These are phyloP conservation scores for Macroglossus sobrinus DNA, from an alignment of 2,113 vertebrate genomes.

Conservation along the genomic window DNA sequence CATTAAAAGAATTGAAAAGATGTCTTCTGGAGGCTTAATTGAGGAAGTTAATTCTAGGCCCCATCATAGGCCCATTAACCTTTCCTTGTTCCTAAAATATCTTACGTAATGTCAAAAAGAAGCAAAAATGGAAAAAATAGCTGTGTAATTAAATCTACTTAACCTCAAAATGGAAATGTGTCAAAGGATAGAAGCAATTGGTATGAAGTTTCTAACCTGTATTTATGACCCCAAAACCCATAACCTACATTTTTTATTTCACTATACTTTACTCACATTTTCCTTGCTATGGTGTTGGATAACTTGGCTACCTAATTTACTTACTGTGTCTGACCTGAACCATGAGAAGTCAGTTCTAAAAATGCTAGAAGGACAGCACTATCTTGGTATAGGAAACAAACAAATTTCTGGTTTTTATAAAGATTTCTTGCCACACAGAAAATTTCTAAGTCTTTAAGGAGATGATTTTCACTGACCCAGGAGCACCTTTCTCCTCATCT, in stretches of 20 bases:
- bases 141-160: slow-evolving; percentile 75
- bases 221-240: slow-evolving; percentile 73
- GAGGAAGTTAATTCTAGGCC: slow-evolving; percentile 72
- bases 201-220: slow-evolving; percentile 66
- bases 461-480: neutral
- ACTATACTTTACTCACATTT: neutral
- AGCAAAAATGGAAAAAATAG: slow-evolving; percentile 71
- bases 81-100: slow-evolving; percentile 80
- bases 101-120: slow-evolving; percentile 70
- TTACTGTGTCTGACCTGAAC: neutral
- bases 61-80: slow-evolving; percentile 69
- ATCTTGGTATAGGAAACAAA: neutral
- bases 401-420: neutral
- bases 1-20: slow-evolving; percentile 69
- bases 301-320: neutral
- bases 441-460: neutral
- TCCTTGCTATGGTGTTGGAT: neutral
- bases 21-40: slow-evolving; percentile 73
- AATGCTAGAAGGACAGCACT: neutral
- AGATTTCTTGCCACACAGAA: neutral
- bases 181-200: slow-evolving; percentile 73
- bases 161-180: slow-evolving; percentile 79
- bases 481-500: neutral
- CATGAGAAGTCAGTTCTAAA: neutral
- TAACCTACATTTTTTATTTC: neutral